Evolutionary conservation across 2,797 vertebrate species (phyloP), one percentile per base, ranked within the genome.

Genomic region (Harpagifer antarcticus): DNA sequence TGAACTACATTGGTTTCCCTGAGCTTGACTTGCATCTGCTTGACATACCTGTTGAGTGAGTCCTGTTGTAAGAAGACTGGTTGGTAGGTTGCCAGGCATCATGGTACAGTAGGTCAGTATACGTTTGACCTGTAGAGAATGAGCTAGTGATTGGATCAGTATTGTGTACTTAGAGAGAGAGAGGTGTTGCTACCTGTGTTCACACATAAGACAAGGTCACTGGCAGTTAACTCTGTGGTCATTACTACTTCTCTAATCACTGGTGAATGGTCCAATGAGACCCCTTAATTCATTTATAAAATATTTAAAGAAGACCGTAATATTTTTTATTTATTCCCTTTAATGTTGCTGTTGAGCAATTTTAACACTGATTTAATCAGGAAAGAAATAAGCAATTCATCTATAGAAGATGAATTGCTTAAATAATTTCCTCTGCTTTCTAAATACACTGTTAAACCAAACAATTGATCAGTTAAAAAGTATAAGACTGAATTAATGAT

Each of bases 31-130:
- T 56, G 69, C 65, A 56, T 76, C 47, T 75, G 74, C 43, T 59
- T 76, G 40, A 68, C 59, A 63, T 68, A 59, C 40, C 20, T 54
- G 42, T 55, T 68, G 42, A 80, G 20, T 73, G 52, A 60, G 48
- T 56, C 44, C 17, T n/a, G 54, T 57, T 69, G 56, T 40, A 64
- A 76, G 63, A 15, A 43, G 67, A 42, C 65, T 61, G 50, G 9
- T 27, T 19, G 42, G 68, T 57, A 49, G 60, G 33, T 49, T 72
- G 65, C 68, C 74, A 70, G 71, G 17, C 54, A 11, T 72, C 31
- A 40, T 16, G 19, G 40, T 65, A 13, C 20, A 14, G 55, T 85
- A 55, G 76, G 65, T 87, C 77, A 74, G 63, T 58, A 17, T 71
- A 45, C 79, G 55, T 80, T 37, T 76, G 62, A 69, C 70, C 40